Base-by-base conservation (phyloP, 2,797 vertebrate species). In the Lagodon rhomboides region DNA sequence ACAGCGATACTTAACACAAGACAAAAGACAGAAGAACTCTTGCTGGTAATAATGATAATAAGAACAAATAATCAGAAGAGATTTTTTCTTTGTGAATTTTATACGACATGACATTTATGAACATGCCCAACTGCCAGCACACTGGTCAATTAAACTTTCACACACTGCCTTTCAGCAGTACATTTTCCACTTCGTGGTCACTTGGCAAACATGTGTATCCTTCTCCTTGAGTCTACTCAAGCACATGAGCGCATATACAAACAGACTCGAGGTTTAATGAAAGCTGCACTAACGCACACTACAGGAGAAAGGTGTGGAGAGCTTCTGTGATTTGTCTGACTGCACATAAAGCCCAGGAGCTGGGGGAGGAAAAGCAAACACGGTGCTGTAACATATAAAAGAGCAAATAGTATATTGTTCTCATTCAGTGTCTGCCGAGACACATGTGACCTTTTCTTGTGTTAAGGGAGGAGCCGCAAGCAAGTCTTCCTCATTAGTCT, bases 381-480 rank as follows among this genome's bases (percentile, higher is more conserved):
- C 34, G 62, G 53, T 22, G 69, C 68, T 50, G 60, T 56, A 44
- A 49, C 68, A 46, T 56, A 88, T 79, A 84, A 92, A 87, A 84
- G 84, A 84, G 50, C 69, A 71, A 80, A 88, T 60, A 11, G 6
- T 11, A 27, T 49, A 87, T 91, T 90, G 72, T 89, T 87, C 90
- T 68, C 56, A 50, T 69, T 87, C 83, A 95, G 91, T 55, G 74
- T 95, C 94, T 94, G 77, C 91, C 90, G 69, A 61, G 85, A 94
- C 84, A 92, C 87, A 90, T 91, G 89, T 81, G 82, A 83, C 58
- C 86, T 92, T 95, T 97, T 73, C 58, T 95, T 94, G 90, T 92
- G 80, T 93, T 84, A 3, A 93, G 91, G 94, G 94, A 94, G 94
- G 93, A 78, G 90, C 84, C 17, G 23, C 89, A 0, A 94, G 63